These are phyloP conservation scores for Lepidurus arcticus DNA, from an alignment of 1,140 invertebrate genomes.

Conservation along the genomic window DNA sequence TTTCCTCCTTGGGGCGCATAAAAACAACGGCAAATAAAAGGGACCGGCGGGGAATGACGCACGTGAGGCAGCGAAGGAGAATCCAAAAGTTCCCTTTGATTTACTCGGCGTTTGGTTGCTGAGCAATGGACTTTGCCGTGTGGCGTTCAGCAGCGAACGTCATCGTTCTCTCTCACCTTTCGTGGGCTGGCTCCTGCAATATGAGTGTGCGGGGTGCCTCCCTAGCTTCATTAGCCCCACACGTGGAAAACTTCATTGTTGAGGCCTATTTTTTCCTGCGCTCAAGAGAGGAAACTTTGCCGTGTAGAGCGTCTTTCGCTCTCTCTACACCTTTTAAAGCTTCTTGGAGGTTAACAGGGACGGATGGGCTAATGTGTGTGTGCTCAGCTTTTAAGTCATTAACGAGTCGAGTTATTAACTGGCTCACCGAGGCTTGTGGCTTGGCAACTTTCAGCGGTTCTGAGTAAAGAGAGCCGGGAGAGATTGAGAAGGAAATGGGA, in stretches of 20 bases:
- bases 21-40: not conserved
- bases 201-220: not conserved
- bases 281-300: not conserved
- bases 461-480: not conserved
- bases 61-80: not conserved
- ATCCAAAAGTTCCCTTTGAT: not conserved
- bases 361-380: not conserved
- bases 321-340: not conserved
- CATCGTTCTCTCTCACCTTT: slow-evolving; percentile 33
- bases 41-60: not conserved
- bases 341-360: not conserved
- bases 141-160: slow-evolving; percentile 30
- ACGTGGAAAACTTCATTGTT: slow-evolving; percentile 2
- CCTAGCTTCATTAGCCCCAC: not conserved
- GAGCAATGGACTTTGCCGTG: not conserved
- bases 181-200: slow-evolving; percentile 22
- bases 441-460: not conserved
- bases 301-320: not conserved
- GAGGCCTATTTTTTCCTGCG: not conserved
- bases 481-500: not conserved
- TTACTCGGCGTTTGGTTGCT: not conserved
- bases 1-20: not conserved
- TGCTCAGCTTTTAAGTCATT: slow-evolving; percentile 4
- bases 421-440: not conserved
- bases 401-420: not conserved